phyloP scores from a whole-genome alignment of 2,888 invertebrate species.

The Eilema depressum region DNA sequence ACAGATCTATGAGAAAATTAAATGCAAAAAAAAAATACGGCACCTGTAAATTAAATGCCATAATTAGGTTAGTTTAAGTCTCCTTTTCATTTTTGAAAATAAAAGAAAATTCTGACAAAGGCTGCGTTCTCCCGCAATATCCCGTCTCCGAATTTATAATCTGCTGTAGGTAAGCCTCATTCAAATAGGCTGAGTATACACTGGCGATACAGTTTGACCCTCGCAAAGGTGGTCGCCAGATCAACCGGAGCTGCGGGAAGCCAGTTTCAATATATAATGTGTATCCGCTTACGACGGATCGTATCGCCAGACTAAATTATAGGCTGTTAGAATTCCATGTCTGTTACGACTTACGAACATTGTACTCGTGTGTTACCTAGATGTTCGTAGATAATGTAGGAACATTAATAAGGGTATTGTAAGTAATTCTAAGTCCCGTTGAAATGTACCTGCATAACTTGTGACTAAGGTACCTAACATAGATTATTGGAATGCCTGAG shows the following conservation, averaged over 20 bases:
- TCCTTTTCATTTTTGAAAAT: background rate
- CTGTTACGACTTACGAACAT: conserved; percentile 42
- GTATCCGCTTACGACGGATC: conserved; percentile 39
- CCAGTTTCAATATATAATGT: conserved; percentile 11
- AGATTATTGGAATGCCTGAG: background rate
- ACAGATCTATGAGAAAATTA: no score
- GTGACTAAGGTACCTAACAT: conserved; percentile 30
- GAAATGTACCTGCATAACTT: conserved; percentile 14
- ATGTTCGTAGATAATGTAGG: conserved; percentile 29
- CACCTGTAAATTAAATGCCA: no score
- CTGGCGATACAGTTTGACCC: background rate
- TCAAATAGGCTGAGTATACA: background rate
- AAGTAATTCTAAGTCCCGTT: conserved; percentile 37
- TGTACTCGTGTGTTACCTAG: conserved; percentile 28
- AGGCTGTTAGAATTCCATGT: conserved; percentile 22
- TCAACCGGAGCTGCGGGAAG: conserved; percentile 4
- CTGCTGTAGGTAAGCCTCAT: background rate
- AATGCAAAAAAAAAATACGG: no score
- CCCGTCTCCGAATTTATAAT: background rate
- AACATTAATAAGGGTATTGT: conserved; percentile 30
- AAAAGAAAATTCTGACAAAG: background rate
- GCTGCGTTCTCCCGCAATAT: background rate
- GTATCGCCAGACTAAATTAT: conserved; percentile 35
- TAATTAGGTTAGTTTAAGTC: no score
- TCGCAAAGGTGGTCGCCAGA: conserved; percentile 8